Evolutionary conservation across 1,140 invertebrate genomes (phyloP).

Genomic region (Drusus annulatus): DNA sequence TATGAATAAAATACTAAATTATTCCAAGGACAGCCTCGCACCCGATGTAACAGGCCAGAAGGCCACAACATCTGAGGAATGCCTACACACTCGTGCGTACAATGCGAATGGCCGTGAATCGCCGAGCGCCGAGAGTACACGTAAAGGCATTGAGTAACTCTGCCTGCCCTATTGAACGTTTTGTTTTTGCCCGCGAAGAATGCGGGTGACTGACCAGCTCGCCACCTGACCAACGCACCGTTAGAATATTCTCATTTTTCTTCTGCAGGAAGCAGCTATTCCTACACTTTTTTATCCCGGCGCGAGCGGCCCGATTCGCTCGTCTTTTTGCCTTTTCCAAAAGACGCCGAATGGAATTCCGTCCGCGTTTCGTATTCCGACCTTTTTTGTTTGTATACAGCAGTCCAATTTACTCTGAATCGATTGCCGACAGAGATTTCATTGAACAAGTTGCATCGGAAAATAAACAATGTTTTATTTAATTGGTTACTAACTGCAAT

Average conservation of each 20-base stretch:
- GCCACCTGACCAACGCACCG: neutral
- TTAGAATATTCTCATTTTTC: slow-evolving; percentile 33
- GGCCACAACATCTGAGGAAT: no score
- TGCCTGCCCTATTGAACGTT: neutral
- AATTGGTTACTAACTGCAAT: no score
- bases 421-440: neutral
- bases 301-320: neutral
- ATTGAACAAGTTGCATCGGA: no score
- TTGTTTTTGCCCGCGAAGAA: neutral
- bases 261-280: slow-evolving; percentile 16
- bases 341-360: slow-evolving; percentile 7
- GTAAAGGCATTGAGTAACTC: neutral
- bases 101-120: no score
- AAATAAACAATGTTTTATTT: no score
- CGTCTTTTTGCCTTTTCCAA: neutral
- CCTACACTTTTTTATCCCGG: neutral
- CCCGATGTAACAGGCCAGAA: no score
- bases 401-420: slow-evolving; percentile 11
- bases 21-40: no score
- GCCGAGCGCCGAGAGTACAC: no score
- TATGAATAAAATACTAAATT: no score
- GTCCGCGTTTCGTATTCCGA: neutral
- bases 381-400: slow-evolving; percentile 15
- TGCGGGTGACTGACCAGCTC: slow-evolving; percentile 16
- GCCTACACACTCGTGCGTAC: no score